Evolutionary conservation across 2,113 vertebrate species (phyloP), one percentile per base, ranked within the genome.

Genomic region (Alosa alosa): DNA sequence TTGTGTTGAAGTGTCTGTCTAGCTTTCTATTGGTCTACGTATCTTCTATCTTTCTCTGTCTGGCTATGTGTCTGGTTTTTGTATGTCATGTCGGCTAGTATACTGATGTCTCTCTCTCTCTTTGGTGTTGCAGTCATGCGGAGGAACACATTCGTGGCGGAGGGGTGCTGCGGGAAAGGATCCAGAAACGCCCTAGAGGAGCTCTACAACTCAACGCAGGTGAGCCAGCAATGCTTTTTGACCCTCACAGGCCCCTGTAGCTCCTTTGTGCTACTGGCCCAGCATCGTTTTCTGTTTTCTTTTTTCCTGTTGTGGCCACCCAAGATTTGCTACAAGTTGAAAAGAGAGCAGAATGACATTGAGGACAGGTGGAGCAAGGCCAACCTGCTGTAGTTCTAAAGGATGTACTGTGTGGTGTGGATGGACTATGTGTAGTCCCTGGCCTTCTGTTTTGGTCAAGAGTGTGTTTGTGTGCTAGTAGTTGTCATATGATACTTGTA

Each of bases 171-270:
- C 88, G 94, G 96, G 90, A 99, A 97, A 93, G 97, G 97, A 64
- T 98, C 98, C 8, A 94, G 97, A 85, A 99, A 96, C 68, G 97
- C 98, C 0, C 95, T 99, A 46, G 97, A 98, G 90, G 97, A 99
- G 9, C 97, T 99, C 84, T 99, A 99, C 95, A 97, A 95, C 93
- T 98, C 98, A n/a, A 96, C 94, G 44, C 97, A 98, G 97, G 98
- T 99, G 93, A 93, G 95, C 60, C 60, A 68, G 10, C 22, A 68
- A n/a, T n/a, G 25, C 60, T 25, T 22, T 68, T 68, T 68, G 60
- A 68, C n/a, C 60, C 60, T 25, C 60, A 31, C 60, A 68, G 60
- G 60, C 60, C 22, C 60, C 60, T 25, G 22, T 68, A 68, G 22
- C n/a, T 68, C 25, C 25, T 68, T 68, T n/a, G 22, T 68, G 6